Base-by-base conservation (phyloP, 2,797 vertebrate genomes). In the Masticophis lateralis region DNA sequence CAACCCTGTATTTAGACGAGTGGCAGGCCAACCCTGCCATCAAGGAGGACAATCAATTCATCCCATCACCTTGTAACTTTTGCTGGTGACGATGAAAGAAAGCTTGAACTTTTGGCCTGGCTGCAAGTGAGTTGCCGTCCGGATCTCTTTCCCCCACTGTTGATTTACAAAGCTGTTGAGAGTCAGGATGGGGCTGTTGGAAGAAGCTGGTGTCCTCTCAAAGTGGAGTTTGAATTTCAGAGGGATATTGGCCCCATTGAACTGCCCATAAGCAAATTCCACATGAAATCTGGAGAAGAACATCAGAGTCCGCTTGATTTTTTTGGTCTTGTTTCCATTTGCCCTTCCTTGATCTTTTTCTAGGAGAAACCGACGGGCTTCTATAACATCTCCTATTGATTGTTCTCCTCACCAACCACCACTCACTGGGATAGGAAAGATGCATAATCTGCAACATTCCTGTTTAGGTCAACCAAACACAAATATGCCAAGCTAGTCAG, bases 211-310 rank as follows among this genome's bases (percentile, higher is more conserved):
- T 5, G 13, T 37, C 5, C 98, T 98, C 25, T 88, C 66, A 11
- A 98, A 97, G 0, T 97, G 97, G 2, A 98, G 98, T 93, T 98
- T 98, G 92, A 98, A 94, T 94, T 98, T 98, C 47, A 98, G 94
- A 28, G 98, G 98, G 0, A 98, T 94, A 74, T 98, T 98, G 0
- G 97, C 96, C 12, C 94, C 97, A 0, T 97, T 96, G 0, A 89
- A 97, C 57, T 98, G 97, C 1, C 97, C 97, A 0, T 97, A 98
- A 37, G 97, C 95, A 92, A 99, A 97, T 95, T 98, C 98, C 22
- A 98, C 37, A 0, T 94, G 14, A 92, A 97, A 97, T 94, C 97
- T 97, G 93, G 28, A 32, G 51, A 28, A 28, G 11, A 14, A 89
- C 9, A 37, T 0, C 43, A 61, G 32, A 13, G 4, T 28, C 51